Conservation (phyloP, 2,797 vertebrate species). For the Gastrophryne carolinensis region DNA sequence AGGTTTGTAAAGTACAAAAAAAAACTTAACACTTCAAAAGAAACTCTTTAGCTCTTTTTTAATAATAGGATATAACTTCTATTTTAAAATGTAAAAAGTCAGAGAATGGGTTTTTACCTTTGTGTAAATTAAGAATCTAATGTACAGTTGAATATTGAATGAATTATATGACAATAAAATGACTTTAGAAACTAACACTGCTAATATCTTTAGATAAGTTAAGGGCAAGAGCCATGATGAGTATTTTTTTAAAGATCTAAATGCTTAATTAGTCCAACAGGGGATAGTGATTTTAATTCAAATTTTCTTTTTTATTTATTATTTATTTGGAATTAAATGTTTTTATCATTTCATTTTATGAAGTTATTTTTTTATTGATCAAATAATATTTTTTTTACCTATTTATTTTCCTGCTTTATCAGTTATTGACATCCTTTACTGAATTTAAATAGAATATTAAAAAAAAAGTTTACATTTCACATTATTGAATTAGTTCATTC, state of each 20-base stretch:
- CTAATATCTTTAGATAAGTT: neutral
- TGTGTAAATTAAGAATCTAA: conserved; percentile 73
- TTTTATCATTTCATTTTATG: too few species aligned
- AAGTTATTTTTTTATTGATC: neutral
- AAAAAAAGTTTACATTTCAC: too few species aligned
- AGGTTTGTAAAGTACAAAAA: conserved; percentile 66
- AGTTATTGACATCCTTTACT: neutral
- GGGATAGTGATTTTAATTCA: too few species aligned
- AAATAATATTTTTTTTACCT: neutral
- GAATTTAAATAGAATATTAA: too few species aligned
- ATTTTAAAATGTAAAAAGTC: conserved; percentile 47
- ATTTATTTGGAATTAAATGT: too few species aligned
- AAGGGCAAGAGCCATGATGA: neutral
- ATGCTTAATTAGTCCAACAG: too few species aligned
- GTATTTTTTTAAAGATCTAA: too few species aligned
- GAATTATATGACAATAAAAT: conserved; percentile 72
- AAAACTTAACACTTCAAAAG: conserved; percentile 58
- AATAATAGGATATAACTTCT: conserved; percentile 26
- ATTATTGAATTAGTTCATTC: too few species aligned
- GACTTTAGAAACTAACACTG: conserved; percentile 47
- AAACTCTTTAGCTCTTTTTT: conserved; percentile 22
- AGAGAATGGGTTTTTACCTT: conserved; percentile 65
- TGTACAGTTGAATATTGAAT: conserved; percentile 72
- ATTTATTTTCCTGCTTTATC: neutral
- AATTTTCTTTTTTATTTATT: too few species aligned